Conservation (phyloP, 2,888 invertebrate genomes). For the Mesochorus sp. region DNA sequence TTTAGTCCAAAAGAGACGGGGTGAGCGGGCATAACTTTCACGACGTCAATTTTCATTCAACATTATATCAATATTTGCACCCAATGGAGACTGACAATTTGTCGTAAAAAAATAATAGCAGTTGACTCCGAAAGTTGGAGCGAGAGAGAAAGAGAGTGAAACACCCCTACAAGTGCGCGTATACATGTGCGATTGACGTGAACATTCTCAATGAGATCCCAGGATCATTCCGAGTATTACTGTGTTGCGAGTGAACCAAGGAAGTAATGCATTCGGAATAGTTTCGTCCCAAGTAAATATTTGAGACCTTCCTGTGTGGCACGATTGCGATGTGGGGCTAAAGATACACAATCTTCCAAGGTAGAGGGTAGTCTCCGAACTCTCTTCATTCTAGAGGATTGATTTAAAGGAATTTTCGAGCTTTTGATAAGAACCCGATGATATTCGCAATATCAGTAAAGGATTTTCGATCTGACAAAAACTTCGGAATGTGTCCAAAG, state of each 20-base stretch:
- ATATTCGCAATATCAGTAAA: too few relatives aligned
- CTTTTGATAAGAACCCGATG: too few relatives aligned
- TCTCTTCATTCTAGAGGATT: background rate
- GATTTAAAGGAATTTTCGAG: background rate
- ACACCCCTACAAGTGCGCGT: background rate
- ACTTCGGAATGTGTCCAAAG: too few relatives aligned
- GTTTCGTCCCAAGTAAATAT: slow-evolving; percentile 66
- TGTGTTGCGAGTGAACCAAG: slow-evolving; percentile 19
- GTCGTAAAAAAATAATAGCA: background rate
- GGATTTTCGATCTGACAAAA: too few relatives aligned
- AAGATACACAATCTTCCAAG: slow-evolving; percentile 37
- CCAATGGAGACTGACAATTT: too few relatives aligned
- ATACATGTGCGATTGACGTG: background rate
- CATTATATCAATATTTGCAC: too few relatives aligned
- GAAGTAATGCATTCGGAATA: slow-evolving; percentile 62
- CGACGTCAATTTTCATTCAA: too few relatives aligned
- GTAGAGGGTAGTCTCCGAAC: background rate
- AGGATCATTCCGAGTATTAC: background rate
- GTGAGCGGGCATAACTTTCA: too few relatives aligned
- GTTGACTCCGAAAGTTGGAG: background rate
- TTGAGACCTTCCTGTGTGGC: slow-evolving; percentile 52
- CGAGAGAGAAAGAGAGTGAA: too few relatives aligned
- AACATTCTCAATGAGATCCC: background rate
- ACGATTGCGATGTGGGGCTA: slow-evolving; percentile 23
- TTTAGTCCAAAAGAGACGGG: too few relatives aligned